A percentile compares a stretch with the other conserved stretches of the same genome.
Conservation (phyloP, 37 sponge, comb jelly and placozoan genomes). For the Beroe ovata region DNA sequence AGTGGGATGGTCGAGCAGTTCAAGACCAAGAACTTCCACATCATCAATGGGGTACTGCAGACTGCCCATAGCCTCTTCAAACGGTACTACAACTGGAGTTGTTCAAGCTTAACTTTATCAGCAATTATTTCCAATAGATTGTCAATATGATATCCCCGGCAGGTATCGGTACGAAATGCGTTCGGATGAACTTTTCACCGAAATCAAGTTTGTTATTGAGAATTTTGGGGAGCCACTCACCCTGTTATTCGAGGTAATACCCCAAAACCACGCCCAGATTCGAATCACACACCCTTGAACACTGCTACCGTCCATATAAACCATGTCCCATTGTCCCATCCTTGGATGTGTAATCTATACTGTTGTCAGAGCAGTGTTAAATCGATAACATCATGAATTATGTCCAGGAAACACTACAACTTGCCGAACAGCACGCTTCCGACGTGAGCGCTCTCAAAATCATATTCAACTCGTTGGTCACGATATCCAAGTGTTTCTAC, state of each 20-base stretch:
- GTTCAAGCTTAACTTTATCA: no score
- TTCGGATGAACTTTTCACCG: slow-evolving; percentile 88
- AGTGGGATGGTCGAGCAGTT: slow-evolving; percentile 88
- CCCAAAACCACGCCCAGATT: no score
- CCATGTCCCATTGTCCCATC: no score
- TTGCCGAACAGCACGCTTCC: slow-evolving; percentile 76
- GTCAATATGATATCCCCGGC: no score
- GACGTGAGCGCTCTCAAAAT: slow-evolving; percentile 79
- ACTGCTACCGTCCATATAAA: no score
- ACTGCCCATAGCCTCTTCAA: slow-evolving; percentile 98
- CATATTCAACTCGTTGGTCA: slow-evolving; percentile 87
- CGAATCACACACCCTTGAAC: no score
- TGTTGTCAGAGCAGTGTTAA: no score
- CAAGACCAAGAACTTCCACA: slow-evolving; percentile 83
- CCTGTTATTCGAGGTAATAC: slow-evolving; percentile 79
- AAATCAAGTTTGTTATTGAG: slow-evolving; percentile 93
- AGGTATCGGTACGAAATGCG: slow-evolving; percentile 86
- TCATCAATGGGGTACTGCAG: slow-evolving; percentile 93
- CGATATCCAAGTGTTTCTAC: slow-evolving; percentile 90
- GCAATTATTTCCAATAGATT: no score
- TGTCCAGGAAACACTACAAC: slow-evolving; percentile 75
- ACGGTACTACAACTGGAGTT: no score
- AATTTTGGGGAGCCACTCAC: slow-evolving; percentile 82
- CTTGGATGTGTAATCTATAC: no score
- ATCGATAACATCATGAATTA: no score